Base-by-base conservation (phyloP, 2,113 vertebrate species). In the Ceyx melanurus region DNA sequence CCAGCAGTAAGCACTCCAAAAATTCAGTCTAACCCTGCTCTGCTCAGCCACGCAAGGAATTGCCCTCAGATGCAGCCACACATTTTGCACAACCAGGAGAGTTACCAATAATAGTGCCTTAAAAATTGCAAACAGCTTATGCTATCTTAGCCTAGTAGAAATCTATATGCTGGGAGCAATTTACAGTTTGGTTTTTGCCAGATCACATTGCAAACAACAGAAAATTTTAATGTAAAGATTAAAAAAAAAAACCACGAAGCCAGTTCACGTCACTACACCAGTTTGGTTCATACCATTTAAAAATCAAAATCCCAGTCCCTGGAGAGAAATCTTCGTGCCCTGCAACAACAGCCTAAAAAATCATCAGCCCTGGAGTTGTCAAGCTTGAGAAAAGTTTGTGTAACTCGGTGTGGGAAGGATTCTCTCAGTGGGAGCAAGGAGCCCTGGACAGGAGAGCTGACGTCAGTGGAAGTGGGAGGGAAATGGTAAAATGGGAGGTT, bases 381-480 rank as follows among this genome's bases (percentile, higher is more conserved):
- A 53, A 68, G 54, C 65, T 3, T 31, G 51, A 87, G 80, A n/a
- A 50, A 74, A 86, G 77, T 86, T 82, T 12, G 7, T 5, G 26
- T 31, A 8, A 77, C 21, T 86, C 88, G 48, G 93, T 46, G 42
- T 94, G 95, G 95, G 94, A 95, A 96, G 91, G 93, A 89, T 92
- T 82, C 53, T 88, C 77, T 58, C 65, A 8, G 89, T 70, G 71
- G 76, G 67, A 90, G 90, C 88, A 35, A 73, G 86, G 83, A 91
- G 77, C 85, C 86, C 79, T 56, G 87, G 3, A 53, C 71, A 74
- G 91, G 89, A 92, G 89, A 80, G 86, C 83, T 96, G 95, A 95
- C 93, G 92, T 95, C 94, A 92, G 82, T 93, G 93, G 85, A 76
- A 92, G 86, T 67, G 72, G 91, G 93, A 93, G 95, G 93, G 92